Conservation (phyloP, 2,113 vertebrate genomes). For the Odontophorus gujanensis region DNA sequence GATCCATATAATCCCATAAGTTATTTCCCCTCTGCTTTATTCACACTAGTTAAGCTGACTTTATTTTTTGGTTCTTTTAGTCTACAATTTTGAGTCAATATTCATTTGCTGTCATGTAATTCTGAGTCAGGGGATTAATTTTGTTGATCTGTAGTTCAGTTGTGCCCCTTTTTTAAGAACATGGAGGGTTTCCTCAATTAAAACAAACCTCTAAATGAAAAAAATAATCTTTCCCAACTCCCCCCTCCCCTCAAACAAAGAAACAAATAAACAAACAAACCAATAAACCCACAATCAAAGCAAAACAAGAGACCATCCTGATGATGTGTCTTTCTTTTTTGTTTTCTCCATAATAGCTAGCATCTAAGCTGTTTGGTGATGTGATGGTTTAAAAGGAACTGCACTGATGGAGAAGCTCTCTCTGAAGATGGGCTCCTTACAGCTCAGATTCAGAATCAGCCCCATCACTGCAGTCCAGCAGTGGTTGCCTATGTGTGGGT, state of each 20-base stretch:
- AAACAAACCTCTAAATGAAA: not conserved
- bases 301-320: not conserved
- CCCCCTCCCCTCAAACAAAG: not conserved
- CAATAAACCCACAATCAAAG: not conserved
- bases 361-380: not conserved
- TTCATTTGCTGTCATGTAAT: not conserved
- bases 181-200: too few species aligned
- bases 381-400: not conserved
- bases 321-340: not conserved
- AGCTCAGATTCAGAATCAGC: not conserved
- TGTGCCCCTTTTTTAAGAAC: not conserved
- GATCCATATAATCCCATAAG: not conserved
- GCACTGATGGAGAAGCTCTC: not conserved
- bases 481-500: accelerated
- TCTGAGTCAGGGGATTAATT: not conserved
- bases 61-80: not conserved
- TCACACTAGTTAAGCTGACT: not conserved
- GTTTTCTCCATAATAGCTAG: not conserved
- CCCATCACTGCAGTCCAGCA: accelerated
- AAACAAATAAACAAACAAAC: not conserved
- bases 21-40: not conserved
- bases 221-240: not conserved
- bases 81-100: not conserved
- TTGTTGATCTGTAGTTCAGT: not conserved
- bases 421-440: not conserved